These are phyloP conservation scores for Cyanistes caeruleus DNA, from an alignment of 2,113 vertebrate species.

Conservation along the genomic window DNA sequence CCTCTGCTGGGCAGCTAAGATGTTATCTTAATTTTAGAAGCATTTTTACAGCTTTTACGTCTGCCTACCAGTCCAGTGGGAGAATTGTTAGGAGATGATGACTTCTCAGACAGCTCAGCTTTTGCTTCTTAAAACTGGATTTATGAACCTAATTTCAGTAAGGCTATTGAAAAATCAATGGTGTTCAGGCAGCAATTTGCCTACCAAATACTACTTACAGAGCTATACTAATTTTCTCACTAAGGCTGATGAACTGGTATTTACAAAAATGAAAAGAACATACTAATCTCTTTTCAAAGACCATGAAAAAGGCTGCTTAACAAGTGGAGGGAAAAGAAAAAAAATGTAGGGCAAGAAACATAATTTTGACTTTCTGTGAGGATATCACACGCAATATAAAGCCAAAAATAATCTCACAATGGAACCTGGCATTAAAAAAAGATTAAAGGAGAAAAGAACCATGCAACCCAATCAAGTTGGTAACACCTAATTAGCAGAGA, in stretches of 20 bases:
- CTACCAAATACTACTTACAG: background rate
- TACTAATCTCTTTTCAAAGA: slow-evolving; percentile 36
- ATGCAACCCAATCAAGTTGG: background rate
- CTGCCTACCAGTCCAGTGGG: background rate
- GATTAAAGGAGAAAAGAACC: background rate
- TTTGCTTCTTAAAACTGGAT: background rate
- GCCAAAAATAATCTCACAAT: background rate
- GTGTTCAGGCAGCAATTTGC: slow-evolving; percentile 16
- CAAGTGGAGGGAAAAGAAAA: background rate
- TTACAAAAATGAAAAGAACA: slow-evolving; percentile 32
- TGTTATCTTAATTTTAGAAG: background rate
- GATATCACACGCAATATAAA: background rate
- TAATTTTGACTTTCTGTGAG: slow-evolving; percentile 24
- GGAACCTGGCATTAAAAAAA: slow-evolving; percentile 18
- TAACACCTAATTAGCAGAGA: slow-evolving; percentile 55
- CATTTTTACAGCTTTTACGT: background rate
- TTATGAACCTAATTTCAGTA: background rate
- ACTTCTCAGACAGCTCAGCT: background rate
- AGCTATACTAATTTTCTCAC: slow-evolving; percentile 19
- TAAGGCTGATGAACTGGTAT: slow-evolving; percentile 19
- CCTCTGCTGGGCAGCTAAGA: background rate
- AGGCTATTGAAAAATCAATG: background rate
- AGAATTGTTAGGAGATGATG: background rate
- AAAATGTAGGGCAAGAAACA: slow-evolving; percentile 5
- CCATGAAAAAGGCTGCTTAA: background rate